Evolutionary conservation across 2,113 vertebrate genomes (phyloP).

Genomic region (Anolis sagrei): DNA sequence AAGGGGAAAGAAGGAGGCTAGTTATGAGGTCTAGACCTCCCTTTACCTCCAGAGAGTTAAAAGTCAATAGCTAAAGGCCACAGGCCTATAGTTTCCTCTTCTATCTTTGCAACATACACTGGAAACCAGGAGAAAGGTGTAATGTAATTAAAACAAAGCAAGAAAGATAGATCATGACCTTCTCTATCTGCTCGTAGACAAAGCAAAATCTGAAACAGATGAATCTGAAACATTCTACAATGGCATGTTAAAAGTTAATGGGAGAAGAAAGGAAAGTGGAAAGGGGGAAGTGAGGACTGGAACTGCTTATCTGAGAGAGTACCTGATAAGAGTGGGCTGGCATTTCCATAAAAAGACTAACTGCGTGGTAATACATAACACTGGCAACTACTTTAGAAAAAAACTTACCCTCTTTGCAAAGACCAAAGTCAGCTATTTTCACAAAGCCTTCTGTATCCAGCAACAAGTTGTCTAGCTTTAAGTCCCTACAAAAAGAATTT

Average conservation of each 20-base stretch:
- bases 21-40: neutral
- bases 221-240: neutral
- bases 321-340: neutral
- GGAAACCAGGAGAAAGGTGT: neutral
- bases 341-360: neutral
- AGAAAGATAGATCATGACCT: too few relatives aligned
- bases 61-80: too few relatives aligned
- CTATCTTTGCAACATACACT: neutral
- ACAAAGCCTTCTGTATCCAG: constrained; percentile 98
- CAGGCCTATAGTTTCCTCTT: neutral
- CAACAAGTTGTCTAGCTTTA: constrained; percentile 97
- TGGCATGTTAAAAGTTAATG: neutral
- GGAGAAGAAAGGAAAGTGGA: neutral
- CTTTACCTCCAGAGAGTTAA: neutral
- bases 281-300: neutral
- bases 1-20: neutral
- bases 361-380: neutral
- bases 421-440: constrained; percentile 98
- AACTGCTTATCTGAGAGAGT: neutral
- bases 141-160: too few relatives aligned
- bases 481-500: constrained; percentile 83
- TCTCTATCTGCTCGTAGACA: too few relatives aligned
- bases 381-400: constrained; percentile 31
- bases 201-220: too few relatives aligned
- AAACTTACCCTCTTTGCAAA: constrained; percentile 96